Evolutionary conservation across 2,797 vertebrate species (phyloP).

Genomic region (Epinephelus awoara): DNA sequence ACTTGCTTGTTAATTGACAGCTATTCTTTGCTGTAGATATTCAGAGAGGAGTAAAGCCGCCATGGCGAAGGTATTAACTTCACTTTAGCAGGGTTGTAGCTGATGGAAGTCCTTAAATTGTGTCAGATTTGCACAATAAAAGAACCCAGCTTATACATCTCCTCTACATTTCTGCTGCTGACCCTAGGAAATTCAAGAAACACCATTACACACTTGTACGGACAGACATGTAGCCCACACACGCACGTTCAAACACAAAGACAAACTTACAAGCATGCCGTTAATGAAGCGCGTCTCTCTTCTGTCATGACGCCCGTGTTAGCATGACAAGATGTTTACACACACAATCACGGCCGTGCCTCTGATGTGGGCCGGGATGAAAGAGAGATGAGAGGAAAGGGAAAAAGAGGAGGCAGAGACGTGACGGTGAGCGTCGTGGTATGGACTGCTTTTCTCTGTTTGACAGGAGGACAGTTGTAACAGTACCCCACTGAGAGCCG

Average conservation of each 20-base stretch:
- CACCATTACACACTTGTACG: constrained; percentile 22
- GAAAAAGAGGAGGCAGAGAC: constrained; percentile 61
- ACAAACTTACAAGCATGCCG: constrained; percentile 67
- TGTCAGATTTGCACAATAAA: constrained; percentile 39
- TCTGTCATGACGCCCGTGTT: constrained; percentile 79
- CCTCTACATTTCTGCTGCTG: constrained; percentile 27
- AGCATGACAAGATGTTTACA: constrained; percentile 85
- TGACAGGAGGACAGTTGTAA: constrained; percentile 82
- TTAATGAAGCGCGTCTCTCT: constrained; percentile 80
- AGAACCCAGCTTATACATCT: constrained; percentile 8
- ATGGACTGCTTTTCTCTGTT: constrained; percentile 67
- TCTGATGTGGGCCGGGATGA: constrained; percentile 79
- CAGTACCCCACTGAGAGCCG: constrained; percentile 74
- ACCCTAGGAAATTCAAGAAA: constrained; percentile 50
- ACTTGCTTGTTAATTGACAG: constrained; percentile 65
- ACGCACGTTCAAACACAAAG: constrained; percentile 67
- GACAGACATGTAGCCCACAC: constrained; percentile 54
- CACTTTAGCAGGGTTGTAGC: constrained; percentile 27
- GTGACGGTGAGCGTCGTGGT: constrained; percentile 53
- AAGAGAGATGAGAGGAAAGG: constrained; percentile 71
- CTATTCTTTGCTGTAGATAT: constrained; percentile 35
- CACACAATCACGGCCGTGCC: constrained; percentile 75
- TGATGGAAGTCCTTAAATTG: constrained; percentile 29
- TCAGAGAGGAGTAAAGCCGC: constrained; percentile 22
- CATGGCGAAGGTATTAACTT: constrained; percentile 13